Base-by-base conservation (phyloP, 1,140 invertebrate species). In the Microplitis demolitor region DNA sequence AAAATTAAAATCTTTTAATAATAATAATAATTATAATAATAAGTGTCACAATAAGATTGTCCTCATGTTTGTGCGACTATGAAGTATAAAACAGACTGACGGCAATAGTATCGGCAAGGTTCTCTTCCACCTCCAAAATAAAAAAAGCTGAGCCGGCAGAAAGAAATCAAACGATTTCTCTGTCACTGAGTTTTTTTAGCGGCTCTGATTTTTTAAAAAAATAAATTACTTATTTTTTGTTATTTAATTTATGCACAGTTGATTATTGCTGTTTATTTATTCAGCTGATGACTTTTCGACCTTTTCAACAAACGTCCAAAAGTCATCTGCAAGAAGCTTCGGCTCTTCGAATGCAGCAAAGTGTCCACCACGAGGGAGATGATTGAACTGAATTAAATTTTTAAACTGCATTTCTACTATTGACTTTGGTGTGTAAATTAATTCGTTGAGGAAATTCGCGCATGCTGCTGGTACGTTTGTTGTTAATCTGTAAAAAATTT, bases 261-360 rank as follows among this genome's bases (percentile, higher is more conserved):
- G 51, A 64, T 34, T 35, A 56, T 53, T 69, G 34, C 8, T 35
- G 3, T 31, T 9, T 24, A 39, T 35, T 64, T 24, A 35, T 37
- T 1, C 4, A 3, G 16, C 63, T 14, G 8, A 70, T 61, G 72
- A 61, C 61, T 78, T 66, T 51, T 80, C 79, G 1, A 74, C 62
- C 39, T 80, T 84, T 3, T 77, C 76, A 0, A 90, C 85, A 73
- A 88, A 89, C 34, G 78, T 71, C 66, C 86, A 86, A 67, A 90
- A 82, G 77, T 96, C 94, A 11, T 91, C 87, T 4, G 92, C 90
- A 0, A 96, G 77, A 6, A 91, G 77, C 77, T 91, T 78, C 0
- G 95, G 95, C 60, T 92, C 89, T 81, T 97, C 93, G 72, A 97
- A 89, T 0, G 93, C 95, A 6, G 93, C 92, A 81, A 97, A 97